Conservation (phyloP, 2,888 invertebrate species). For the Uropetala carovei region DNA sequence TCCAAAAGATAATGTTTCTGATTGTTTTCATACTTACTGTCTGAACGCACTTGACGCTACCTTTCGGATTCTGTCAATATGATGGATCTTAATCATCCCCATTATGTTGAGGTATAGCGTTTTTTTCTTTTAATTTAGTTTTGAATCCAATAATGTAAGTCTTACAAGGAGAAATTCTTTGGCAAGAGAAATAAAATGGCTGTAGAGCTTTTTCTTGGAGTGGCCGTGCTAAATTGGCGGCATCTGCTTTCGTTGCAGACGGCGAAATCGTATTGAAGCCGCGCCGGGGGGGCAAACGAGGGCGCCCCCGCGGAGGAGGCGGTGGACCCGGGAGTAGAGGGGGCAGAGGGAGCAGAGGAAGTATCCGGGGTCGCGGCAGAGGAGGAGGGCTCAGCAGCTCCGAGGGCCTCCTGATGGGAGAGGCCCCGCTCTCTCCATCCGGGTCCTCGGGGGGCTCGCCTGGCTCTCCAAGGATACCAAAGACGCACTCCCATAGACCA, state of each 20-base stretch:
- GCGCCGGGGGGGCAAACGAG: slow-evolving; percentile 81
- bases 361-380: slow-evolving; percentile 1
- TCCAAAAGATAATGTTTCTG: neutral
- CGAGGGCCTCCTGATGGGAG: slow-evolving; percentile 12
- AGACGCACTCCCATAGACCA: slow-evolving; percentile 44
- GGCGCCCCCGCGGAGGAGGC: slow-evolving; percentile 85
- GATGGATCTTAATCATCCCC: neutral
- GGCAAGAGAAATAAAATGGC: neutral
- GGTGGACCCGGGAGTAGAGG: slow-evolving; percentile 75
- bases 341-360: slow-evolving; percentile 18
- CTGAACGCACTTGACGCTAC: too few relatives aligned
- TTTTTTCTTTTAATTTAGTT: too few relatives aligned
- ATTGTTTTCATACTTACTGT: too few relatives aligned
- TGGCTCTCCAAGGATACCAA: slow-evolving; percentile 50
- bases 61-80: neutral
- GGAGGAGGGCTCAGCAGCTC: neutral
- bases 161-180: neutral
- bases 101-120: neutral
- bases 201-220: neutral
- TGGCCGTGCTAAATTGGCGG: neutral
- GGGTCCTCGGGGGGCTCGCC: slow-evolving; percentile 47
- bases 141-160: neutral
- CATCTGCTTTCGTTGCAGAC: neutral
- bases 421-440: slow-evolving; percentile 33
- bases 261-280: slow-evolving; percentile 40